Base-by-base conservation (phyloP, 2,113 vertebrate species). In the Australoheros scitulus region DNA sequence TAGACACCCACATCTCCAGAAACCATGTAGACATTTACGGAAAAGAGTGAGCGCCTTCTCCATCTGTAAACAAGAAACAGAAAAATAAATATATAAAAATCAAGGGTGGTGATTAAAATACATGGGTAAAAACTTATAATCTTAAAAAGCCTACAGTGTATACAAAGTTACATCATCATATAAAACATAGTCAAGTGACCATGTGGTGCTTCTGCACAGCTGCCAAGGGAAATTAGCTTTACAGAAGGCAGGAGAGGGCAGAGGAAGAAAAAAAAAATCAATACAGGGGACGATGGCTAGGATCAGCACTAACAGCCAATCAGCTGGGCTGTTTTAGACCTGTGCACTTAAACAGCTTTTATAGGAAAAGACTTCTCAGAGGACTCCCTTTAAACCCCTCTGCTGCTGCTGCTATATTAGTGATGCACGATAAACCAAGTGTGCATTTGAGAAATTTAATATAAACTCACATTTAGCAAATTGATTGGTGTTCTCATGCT, bases 1-100 rank as follows among this genome's bases (percentile, higher is more conserved):
- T 77, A 56, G 90, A 70, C 87, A 91, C 82, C 90, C 76, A 83
- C 91, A 92, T 91, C 84, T 90, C 88, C 92, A 88, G 83, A 89
- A 91, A 92, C 85, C 77, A 77, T 84, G 84, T 50, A 81, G 82
- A 77, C 75, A 81, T 77, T 80, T 36, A 87, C 47, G 56, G 78
- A 64, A 80, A 57, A 50, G 22, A 83, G 60, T 24, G 29, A 86
- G 75, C 2, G 3, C 22, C 63, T 79, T 84, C 80, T 60, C 75
- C 91, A 94, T 94, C 93, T 94, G 65, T 3, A 88, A 78, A 82
- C 41, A 50, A 81, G 15, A 22, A 34, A 1, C 52, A 29, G 79
- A 55, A 34, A 22, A 3, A 61, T 15, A 43, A 17, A 26, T 1
- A 17, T 22, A 2, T 6, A 38, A 11, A 2, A n/a, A 22, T 59